phyloP scores from a whole-genome alignment of 2,797 vertebrate species.

The Serranus cabrilla region DNA sequence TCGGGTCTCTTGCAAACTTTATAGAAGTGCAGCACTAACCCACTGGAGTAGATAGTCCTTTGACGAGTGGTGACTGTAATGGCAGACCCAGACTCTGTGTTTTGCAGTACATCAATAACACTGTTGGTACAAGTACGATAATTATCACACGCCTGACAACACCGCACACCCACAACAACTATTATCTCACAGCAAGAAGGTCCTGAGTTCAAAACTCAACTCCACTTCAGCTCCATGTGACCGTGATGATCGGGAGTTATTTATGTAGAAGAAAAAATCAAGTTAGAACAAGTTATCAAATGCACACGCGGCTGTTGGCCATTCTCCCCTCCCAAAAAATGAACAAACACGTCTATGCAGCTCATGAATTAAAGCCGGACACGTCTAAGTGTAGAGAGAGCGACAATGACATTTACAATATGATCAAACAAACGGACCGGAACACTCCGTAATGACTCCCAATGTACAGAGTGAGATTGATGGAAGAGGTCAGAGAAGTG shows the following conservation, averaged over 20 bases:
- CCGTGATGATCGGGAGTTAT: too few relatives aligned
- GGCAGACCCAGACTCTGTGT: too few relatives aligned
- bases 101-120: too few relatives aligned
- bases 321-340: background rate
- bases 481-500: slow-evolving; percentile 48
- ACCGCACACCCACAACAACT: background rate
- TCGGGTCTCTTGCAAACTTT: too few relatives aligned
- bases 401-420: slow-evolving; percentile 49
- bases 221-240: background rate
- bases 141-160: background rate
- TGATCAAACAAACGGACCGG: slow-evolving; percentile 62
- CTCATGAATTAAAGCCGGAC: slow-evolving; percentile 41
- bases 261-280: too few relatives aligned
- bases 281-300: background rate
- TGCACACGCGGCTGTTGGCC: background rate
- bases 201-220: background rate
- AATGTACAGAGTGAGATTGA: slow-evolving; percentile 56
- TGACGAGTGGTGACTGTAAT: too few relatives aligned
- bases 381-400: slow-evolving; percentile 15
- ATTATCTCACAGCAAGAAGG: background rate
- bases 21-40: too few relatives aligned
- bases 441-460: slow-evolving; percentile 51
- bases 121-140: background rate
- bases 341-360: slow-evolving; percentile 1
- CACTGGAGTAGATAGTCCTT: too few relatives aligned